phyloP scores from a whole-genome alignment of 2,113 vertebrate species.

The Gnathonemus longibarbis region DNA sequence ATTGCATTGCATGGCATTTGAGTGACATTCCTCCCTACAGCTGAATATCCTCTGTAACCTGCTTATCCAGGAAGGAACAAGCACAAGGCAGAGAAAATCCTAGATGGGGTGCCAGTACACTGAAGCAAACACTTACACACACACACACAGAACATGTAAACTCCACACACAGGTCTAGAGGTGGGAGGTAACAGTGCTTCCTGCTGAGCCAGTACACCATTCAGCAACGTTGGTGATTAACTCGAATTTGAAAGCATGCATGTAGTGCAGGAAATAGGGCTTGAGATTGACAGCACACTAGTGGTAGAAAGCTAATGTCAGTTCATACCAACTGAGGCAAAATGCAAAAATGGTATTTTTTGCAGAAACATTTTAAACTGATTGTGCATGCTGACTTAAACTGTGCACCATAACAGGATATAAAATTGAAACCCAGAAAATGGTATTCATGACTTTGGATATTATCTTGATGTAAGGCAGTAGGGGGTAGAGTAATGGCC shows the following conservation, averaged over 20 bases:
- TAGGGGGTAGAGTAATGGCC: neutral
- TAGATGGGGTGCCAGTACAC: neutral
- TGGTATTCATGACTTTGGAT: conserved; percentile 17
- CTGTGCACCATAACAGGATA: neutral
- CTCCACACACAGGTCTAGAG: neutral
- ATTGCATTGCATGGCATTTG: neutral
- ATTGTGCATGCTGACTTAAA: conserved; percentile 2
- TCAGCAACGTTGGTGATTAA: neutral
- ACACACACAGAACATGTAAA: neutral
- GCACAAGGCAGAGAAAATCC: neutral
- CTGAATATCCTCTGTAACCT: neutral
- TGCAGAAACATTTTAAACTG: neutral
- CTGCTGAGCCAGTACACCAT: neutral
- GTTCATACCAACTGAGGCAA: neutral
- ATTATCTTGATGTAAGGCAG: neutral
- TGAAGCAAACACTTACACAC: neutral
- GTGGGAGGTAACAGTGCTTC: neutral
- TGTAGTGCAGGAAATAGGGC: neutral
- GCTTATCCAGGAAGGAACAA: neutral
- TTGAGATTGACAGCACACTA: neutral
- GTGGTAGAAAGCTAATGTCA: neutral
- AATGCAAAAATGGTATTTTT: neutral
- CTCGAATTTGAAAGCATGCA: neutral
- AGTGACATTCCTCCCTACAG: neutral
- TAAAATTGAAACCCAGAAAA: conserved; percentile 15